Evolutionary conservation across 2,888 invertebrate genomes (phyloP).

Genomic region (Sicus ferrugineus): DNA sequence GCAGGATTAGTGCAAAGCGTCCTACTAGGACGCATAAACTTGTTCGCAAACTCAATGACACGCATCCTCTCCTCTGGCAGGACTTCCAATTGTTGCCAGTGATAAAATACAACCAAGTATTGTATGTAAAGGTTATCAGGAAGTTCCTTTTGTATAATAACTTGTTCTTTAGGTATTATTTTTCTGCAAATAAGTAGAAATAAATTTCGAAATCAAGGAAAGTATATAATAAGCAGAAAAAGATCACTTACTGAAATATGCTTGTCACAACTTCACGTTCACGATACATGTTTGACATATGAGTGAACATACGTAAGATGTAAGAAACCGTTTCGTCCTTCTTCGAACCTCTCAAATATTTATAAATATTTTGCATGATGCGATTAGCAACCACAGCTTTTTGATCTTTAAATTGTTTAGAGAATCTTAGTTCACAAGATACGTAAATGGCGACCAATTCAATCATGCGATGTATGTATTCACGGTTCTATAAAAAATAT

Average conservation of each 20-base stretch:
- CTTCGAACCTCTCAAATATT: slow-evolving; percentile 43
- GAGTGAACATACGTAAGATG: slow-evolving; percentile 41
- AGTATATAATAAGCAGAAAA: neutral
- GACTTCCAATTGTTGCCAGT: slow-evolving; percentile 49
- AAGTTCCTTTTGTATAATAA: slow-evolving; percentile 47
- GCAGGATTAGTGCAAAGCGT: slow-evolving; percentile 44
- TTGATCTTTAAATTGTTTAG: slow-evolving; percentile 44
- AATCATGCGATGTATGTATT: slow-evolving; percentile 46
- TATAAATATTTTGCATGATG: slow-evolving; percentile 45
- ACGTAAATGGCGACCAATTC: slow-evolving; percentile 51
- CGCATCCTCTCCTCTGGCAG: slow-evolving; percentile 43
- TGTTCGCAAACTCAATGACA: slow-evolving; percentile 48
- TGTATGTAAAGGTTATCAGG: slow-evolving; percentile 51
- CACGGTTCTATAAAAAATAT: slow-evolving; percentile 10
- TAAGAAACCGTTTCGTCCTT: slow-evolving; percentile 32
- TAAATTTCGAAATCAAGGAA: neutral
- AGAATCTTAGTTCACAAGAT: slow-evolving; percentile 50
- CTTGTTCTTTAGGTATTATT: slow-evolving; percentile 41
- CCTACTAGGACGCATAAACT: slow-evolving; percentile 51
- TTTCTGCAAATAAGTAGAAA: slow-evolving; percentile 37
- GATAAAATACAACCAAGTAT: slow-evolving; percentile 53
- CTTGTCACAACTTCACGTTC: slow-evolving; percentile 48
- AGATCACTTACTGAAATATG: slow-evolving; percentile 48
- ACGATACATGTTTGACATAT: slow-evolving; percentile 50
- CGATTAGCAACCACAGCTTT: slow-evolving; percentile 48